Evolutionary conservation across 1,140 invertebrate genomes (phyloP).

Genomic region (Drosophila nigromelanica): DNA sequence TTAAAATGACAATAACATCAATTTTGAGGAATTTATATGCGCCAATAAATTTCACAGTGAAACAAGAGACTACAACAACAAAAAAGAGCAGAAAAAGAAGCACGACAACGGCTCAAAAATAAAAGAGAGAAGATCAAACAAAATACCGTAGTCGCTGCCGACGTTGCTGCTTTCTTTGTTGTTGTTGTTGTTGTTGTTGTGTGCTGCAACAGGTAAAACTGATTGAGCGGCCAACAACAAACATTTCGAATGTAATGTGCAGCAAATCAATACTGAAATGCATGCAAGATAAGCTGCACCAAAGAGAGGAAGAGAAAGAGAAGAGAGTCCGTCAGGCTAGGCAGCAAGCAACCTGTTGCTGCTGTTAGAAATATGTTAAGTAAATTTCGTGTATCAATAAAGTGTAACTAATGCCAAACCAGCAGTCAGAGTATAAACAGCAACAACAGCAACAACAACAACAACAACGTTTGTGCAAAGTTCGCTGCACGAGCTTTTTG

Average conservation of each 20-base stretch:
- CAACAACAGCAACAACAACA: constrained; percentile 9
- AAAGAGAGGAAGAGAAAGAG: constrained; percentile 2
- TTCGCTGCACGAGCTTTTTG: constrained; percentile 67
- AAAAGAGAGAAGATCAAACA: constrained; percentile 53
- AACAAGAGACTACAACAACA: constrained; percentile 44
- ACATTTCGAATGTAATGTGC: constrained; percentile 49
- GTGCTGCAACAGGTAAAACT: constrained; percentile 43
- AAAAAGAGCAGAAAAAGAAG: constrained; percentile 29
- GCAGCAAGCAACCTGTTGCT: constrained; percentile 74
- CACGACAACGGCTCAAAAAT: constrained; percentile 44
- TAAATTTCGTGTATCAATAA: constrained; percentile 75
- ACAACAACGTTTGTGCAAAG: constrained; percentile 50
- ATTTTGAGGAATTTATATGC: constrained; percentile 82
- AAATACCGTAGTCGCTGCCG: constrained; percentile 43
- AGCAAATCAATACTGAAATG: constrained; percentile 33
- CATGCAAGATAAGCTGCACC: constrained; percentile 30
- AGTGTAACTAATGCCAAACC: constrained; percentile 75
- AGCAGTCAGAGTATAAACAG: constrained; percentile 23
- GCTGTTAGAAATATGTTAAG: constrained; percentile 73
- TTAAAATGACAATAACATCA: constrained; percentile 77
- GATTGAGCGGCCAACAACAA: constrained; percentile 49
- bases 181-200: constrained; percentile 13
- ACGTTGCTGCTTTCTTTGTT: constrained; percentile 33
- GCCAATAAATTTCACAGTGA: constrained; percentile 75
- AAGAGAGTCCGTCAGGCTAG: constrained; percentile 23